phyloP scores from a whole-genome alignment of 2,797 vertebrate genomes.

The Lacerta agilis region DNA sequence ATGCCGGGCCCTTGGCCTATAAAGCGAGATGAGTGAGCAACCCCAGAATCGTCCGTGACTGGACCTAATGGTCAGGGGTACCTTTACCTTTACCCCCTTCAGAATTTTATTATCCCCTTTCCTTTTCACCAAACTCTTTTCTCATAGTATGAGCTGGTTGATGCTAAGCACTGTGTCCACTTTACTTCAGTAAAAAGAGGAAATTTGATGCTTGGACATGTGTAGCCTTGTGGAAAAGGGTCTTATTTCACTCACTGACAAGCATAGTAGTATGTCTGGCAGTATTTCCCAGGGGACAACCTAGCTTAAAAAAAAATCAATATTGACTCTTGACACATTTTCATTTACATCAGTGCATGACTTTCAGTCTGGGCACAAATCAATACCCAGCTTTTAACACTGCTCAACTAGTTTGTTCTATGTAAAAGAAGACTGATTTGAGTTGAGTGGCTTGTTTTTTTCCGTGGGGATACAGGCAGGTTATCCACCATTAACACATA shows the following conservation, averaged over 20 bases:
- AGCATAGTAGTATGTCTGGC: slow-evolving; percentile 72
- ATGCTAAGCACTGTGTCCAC: slow-evolving; percentile 55
- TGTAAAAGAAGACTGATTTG: slow-evolving; percentile 73
- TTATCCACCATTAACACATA: slow-evolving; percentile 64
- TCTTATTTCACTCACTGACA: slow-evolving; percentile 76
- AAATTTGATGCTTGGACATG: slow-evolving; percentile 77
- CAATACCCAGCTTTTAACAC: slow-evolving; percentile 85
- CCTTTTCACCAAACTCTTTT: slow-evolving; percentile 49
- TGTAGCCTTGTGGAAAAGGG: slow-evolving; percentile 76
- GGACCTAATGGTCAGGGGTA: no score
- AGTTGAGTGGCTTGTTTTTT: slow-evolving; percentile 71
- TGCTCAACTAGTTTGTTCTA: slow-evolving; percentile 74
- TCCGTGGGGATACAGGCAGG: slow-evolving; percentile 56
- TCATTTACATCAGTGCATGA: slow-evolving; percentile 83
- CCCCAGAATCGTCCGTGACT: no score
- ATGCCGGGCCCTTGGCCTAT: no score
- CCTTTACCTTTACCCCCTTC: slow-evolving; percentile 24
- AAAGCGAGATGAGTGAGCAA: no score
- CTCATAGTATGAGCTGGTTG: slow-evolving; percentile 48
- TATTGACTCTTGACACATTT: slow-evolving; percentile 85
- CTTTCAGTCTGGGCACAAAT: slow-evolving; percentile 81
- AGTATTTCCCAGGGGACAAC: slow-evolving; percentile 76
- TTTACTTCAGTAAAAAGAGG: slow-evolving; percentile 62
- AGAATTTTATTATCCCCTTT: slow-evolving; percentile 39
- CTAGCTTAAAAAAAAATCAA: slow-evolving; percentile 80